Evolutionary conservation across 2,888 invertebrate genomes (phyloP).

Genomic region (Pocota personata): DNA sequence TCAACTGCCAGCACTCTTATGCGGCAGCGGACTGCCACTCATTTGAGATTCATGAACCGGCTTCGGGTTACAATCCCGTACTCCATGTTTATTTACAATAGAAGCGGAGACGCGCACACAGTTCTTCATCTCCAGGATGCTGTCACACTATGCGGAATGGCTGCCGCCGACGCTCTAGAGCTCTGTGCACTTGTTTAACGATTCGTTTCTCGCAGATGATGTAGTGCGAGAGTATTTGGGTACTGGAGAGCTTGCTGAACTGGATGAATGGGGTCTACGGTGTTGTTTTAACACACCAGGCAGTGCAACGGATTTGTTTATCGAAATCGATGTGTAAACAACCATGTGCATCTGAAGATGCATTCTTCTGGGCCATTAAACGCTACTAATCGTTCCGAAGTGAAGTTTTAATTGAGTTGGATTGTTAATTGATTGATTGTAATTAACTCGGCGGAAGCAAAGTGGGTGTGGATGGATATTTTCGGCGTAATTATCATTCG

Average conservation of each 20-base stretch:
- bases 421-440: constrained; percentile 74
- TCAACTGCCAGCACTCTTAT: constrained; percentile 42
- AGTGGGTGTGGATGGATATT: constrained; percentile 69
- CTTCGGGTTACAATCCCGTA: constrained; percentile 57
- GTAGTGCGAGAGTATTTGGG: background rate
- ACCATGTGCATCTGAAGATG: constrained; percentile 71
- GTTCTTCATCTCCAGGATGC: constrained; percentile 70
- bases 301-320: constrained; percentile 65
- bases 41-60: constrained; percentile 48
- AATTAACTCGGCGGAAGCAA: constrained; percentile 66
- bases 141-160: constrained; percentile 65
- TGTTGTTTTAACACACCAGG: constrained; percentile 70
- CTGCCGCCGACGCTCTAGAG: constrained; percentile 21
- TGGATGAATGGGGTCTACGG: constrained; percentile 35
- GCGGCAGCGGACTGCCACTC: constrained; percentile 35
- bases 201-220: constrained; percentile 34
- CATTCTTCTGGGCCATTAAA: constrained; percentile 74
- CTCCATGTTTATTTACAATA: constrained; percentile 68
- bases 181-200: constrained; percentile 48
- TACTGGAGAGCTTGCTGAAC: constrained; percentile 6
- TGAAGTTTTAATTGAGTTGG: constrained; percentile 74
- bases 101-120: constrained; percentile 50
- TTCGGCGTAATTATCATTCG: constrained; percentile 41
- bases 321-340: constrained; percentile 71
- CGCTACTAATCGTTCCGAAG: constrained; percentile 72